These are phyloP conservation scores for Agrypnia vestita DNA, from an alignment of 1,140 invertebrate species.

Conservation along the genomic window DNA sequence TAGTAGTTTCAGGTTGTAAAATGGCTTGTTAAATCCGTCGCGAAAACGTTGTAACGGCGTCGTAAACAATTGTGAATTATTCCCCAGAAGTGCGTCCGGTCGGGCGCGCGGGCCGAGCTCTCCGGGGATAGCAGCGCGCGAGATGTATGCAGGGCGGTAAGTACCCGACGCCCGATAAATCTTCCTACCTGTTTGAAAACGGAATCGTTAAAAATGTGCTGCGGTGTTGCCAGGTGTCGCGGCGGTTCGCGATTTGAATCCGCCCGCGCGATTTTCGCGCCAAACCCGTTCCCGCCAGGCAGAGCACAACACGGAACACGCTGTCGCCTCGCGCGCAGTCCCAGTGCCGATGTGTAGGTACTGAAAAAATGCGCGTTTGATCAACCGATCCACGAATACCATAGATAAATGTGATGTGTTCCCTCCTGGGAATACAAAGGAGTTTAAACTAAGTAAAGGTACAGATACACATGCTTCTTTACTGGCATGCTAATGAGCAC, in stretches of 20 bases:
- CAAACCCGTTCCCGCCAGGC: conserved; percentile 3
- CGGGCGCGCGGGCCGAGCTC: background rate
- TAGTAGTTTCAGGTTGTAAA: too few relatives aligned
- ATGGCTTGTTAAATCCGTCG: too few relatives aligned
- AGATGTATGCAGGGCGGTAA: conserved; percentile 8
- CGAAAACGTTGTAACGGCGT: too few relatives aligned
- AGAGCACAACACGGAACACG: background rate
- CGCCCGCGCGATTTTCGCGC: conserved; percentile 36
- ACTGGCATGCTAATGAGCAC: too few relatives aligned
- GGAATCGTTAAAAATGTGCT: conserved; percentile 33
- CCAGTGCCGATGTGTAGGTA: background rate
- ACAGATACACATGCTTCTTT: too few relatives aligned
- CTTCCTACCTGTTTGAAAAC: conserved; percentile 36
- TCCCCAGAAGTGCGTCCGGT: too few relatives aligned
- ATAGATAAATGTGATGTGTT: too few relatives aligned
- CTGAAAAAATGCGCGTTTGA: too few relatives aligned
- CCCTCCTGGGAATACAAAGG: too few relatives aligned
- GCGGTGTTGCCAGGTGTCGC: conserved; percentile 37
- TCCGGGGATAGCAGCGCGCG: background rate
- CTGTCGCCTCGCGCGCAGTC: background rate
- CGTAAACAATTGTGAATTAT: too few relatives aligned
- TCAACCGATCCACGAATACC: too few relatives aligned
- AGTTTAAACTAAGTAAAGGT: too few relatives aligned
- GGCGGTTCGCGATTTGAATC: conserved; percentile 34
- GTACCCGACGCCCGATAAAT: conserved; percentile 9